Evolutionary conservation across 30 jellyfish, hydroid and myxozoan species (phyloP), one percentile per base, ranked within the genome.

Genomic region (Morbakka virulenta): DNA sequence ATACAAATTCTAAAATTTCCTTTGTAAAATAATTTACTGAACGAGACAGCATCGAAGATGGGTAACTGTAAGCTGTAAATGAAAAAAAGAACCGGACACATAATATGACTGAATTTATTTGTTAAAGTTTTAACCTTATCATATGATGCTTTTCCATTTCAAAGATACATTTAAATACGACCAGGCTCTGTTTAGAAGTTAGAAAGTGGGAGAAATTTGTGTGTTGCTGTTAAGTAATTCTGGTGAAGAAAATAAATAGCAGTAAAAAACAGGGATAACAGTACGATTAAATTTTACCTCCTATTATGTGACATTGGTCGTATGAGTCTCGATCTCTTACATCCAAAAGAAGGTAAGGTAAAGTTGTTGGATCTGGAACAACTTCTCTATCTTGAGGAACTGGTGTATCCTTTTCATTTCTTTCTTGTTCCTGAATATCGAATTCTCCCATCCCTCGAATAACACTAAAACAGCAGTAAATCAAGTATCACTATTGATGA

Each of bases 401-500:
- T 22, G 35, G 76, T 2, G 74, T 25, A 4, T 65, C 41, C 23
- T 47, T 65, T 31, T 28, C 77, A 17, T 73, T 85, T 17, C 57
- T 24, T 17, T 69, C 87, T 24, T 84, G 31, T 11, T 77, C 99
- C 28, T 76, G 89, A 62, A 87, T 20, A 32, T 82, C 92, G 31
- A 93, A 53, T 68, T 93, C 99, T 0, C 99, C 99, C 32, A 93
- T 31, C 1, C 99, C 99, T 48, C 96, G 51, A 17, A 93, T 79
- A 26, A 93, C 99, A 64, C 99, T 93, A 53, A 1, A 29, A 31
- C 33, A 36, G 26, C 35, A 0, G 29, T 30, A 41, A 53, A 75
- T 24, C 28, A 26, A n/a, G n/a, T n/a, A n/a, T n/a, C n/a, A n/a
- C n/a, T n/a, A n/a, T n/a, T n/a, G n/a, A n/a, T 6, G 9, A 70